Base-by-base conservation (phyloP, 2,888 invertebrate genomes). In the Alloscopus bannaensis region DNA sequence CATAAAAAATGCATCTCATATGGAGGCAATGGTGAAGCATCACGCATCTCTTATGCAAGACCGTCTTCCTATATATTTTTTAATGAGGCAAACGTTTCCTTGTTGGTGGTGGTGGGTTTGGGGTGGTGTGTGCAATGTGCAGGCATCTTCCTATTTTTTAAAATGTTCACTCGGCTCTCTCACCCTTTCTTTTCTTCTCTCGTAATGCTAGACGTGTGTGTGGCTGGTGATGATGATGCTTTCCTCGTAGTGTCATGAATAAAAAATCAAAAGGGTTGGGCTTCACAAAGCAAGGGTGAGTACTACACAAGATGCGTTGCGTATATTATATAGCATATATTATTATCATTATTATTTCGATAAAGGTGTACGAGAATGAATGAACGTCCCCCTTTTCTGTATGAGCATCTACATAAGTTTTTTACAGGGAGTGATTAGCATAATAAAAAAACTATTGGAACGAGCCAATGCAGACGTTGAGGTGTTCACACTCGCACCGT, bases 1-100 rank as follows among this genome's bases (percentile, higher is more conserved):
- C 70, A 70, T 59, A 69, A 20, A 36, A 18, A 69, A 36, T 40
- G 73, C 76, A 79, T 76, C 71, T 80, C n/a, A n/a, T n/a, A n/a
- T 72, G 40, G 65, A 28, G 82, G 80, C 83, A 82, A 79, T 80
- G 81, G 81, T 69, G 73, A 65, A 40, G 81, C 83, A 80, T 80
- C 81, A 84, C 83, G 84, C 84, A 84, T 83, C 82, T 83, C 83
- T 81, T 77, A 81, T 75, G 59, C 65, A 73, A 66, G 66, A 62
- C 20, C 20, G 24, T 52, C 8, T 36, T 64, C 24, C 66, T 66
- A 66, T 73, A 73, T 76, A n/a, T n/a, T n/a, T n/a, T 66, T 80
- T 82, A 82, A 82, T 82, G 82, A 82, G 75, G 28, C 52, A 50
- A 13, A 24, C 26, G 76, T 64, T 40, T n/a, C n/a, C n/a, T n/a